Evolutionary conservation across 2,888 invertebrate species (phyloP), one percentile per base, ranked within the genome.

Genomic region (Sinelater perroti): DNA sequence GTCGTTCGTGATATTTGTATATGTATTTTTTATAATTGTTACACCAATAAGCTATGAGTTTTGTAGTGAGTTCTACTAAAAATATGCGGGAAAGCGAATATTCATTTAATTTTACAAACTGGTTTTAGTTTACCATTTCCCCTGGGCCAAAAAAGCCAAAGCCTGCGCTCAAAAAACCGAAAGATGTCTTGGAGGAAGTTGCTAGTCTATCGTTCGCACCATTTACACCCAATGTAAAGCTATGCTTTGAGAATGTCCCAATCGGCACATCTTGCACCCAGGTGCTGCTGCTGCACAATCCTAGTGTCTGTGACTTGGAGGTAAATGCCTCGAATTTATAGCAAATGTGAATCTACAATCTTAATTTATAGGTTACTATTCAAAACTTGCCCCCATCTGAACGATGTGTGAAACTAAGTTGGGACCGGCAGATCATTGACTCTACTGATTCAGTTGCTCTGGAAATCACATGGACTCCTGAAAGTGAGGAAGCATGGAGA

Each of bases 161-260:
- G 73, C 69, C 72, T 73, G 70, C 64, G 75, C 63, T 67, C 8
- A 14, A 4, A 82, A 66, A 75, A 76, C 65, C 57, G 74, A 62
- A 66, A 79, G 75, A 64, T 76, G 76, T 4, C 16, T 26, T 6
- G 7, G 82, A 83, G 63, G 82, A 82, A 72, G 73, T 77, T 14
- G 80, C 82, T 20, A 75, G 80, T 35, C 80, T 89, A 8, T 74
- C 82, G 35, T 78, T 89, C 67, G 87, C 85, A 7, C 88, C 88
- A 1, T 89, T 89, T 76, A 82, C 85, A n/a, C 78, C 81, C 51
- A 84, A 83, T 65, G 85, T 88, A 2, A 86, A 85, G 78, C 82
- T 89, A 11, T 80, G 83, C n/a, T 89, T 89, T 69, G 86, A 88
- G 61, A 82, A 87, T 79, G 83, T 88, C 52, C 76, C 81, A 3